These are phyloP conservation scores for Pteropus alecto DNA, from an alignment of 2,113 vertebrate species.

Conservation along the genomic window DNA sequence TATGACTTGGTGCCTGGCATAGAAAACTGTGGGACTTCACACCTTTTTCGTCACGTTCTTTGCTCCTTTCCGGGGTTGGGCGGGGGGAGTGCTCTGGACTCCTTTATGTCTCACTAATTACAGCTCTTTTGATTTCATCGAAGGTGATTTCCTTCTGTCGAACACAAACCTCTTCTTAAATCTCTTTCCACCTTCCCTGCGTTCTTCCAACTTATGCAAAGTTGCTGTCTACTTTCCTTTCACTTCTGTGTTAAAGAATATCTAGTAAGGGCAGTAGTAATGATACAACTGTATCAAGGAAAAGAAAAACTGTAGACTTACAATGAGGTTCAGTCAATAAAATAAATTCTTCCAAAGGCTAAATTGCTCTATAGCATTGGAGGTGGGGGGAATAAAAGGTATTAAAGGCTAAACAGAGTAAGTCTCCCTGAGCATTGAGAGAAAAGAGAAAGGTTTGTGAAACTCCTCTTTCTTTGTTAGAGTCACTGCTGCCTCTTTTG, in stretches of 20 bases:
- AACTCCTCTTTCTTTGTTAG: background rate
- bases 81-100: background rate
- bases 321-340: background rate
- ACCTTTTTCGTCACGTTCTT: background rate
- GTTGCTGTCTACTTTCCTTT: background rate
- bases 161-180: background rate
- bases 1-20: background rate
- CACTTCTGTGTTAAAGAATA: background rate
- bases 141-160: background rate
- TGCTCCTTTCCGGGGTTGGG: no score
- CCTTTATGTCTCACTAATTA: background rate
- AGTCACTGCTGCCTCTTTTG: background rate
- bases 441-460: background rate
- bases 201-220: background rate
- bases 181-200: background rate
- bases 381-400: background rate
- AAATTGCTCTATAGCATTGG: background rate
- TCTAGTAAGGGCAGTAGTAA: background rate
- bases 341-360: background rate
- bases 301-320: background rate
- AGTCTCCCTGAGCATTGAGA: background rate
- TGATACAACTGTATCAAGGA: background rate
- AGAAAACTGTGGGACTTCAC: background rate
- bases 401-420: background rate
- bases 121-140: background rate